Evolutionary conservation across 2,797 vertebrate genomes (phyloP).

Genomic region (Carapus acus): DNA sequence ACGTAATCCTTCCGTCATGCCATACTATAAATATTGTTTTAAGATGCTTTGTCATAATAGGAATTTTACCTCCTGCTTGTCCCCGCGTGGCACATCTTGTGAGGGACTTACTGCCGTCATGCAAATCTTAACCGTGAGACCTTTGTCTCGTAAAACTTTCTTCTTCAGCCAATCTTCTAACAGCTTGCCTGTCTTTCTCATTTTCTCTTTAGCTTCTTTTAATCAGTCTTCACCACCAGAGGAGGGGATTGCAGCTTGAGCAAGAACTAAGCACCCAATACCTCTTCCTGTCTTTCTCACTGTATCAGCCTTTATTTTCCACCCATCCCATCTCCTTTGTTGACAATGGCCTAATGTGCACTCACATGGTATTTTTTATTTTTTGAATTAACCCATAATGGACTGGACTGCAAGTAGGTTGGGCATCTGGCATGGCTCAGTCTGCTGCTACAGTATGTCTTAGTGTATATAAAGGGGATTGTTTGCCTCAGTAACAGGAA

Average conservation of each 20-base stretch:
- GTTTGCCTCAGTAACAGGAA: conserved; percentile 21
- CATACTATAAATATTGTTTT: conserved; percentile 9
- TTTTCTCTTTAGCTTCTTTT: conserved; percentile 85
- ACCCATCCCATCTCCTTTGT: conserved; percentile 62
- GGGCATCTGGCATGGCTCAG: conserved; percentile 52
- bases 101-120: conserved; percentile 18
- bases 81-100: conserved; percentile 9
- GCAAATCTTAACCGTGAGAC: conserved; percentile 21
- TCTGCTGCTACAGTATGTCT: conserved; percentile 57
- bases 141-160: conserved; percentile 21
- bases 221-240: conserved; percentile 92
- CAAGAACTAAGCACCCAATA: conserved; percentile 84
- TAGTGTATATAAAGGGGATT: conserved; percentile 57
- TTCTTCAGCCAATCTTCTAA: conserved; percentile 75
- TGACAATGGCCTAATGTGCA: conserved; percentile 71
- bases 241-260: conserved; percentile 91
- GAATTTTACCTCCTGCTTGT: conserved; percentile 13
- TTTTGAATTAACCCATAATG: conserved; percentile 50
- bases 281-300: conserved; percentile 72
- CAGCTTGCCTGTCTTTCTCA: conserved; percentile 71
- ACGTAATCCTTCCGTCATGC: conserved; percentile 30
- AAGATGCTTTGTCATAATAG: background rate
- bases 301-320: conserved; percentile 62
- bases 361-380: conserved; percentile 74
- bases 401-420: conserved; percentile 49